Evolutionary conservation across 1,140 invertebrate genomes (phyloP), one percentile per base, ranked within the genome.

Genomic region (Tetramorium parvispinum): DNA sequence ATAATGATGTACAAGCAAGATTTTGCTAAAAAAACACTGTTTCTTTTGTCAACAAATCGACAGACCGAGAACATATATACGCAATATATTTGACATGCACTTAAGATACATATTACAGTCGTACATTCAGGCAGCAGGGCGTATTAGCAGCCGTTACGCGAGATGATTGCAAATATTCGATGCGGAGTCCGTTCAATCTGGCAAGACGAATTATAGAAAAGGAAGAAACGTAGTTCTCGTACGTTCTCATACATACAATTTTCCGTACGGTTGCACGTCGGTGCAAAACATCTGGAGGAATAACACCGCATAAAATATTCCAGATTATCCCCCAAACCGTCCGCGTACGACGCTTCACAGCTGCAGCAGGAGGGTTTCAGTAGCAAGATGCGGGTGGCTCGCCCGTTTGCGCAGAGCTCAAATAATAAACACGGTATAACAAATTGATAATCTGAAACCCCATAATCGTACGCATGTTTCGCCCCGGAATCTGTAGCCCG

Each of bases 401-500:
- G 43, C 18, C 37, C n/a, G 66, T 85, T 70, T 40, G 46, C 77
- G 10, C 21, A 53, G 87, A 83, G 89, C 70, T 87, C 82, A 93
- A 93, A 94, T 93, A 94, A 94, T 94, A 95, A 95, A 94, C 94
- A 92, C 89, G 89, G 90, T 89, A 92, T 93, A 94, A 95, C 94
- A 95, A 95, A 95, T 95, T 95, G 94, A 95, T 95, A 95, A 94
- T 95, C 93, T 92, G 91, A 93, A 93, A 94, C 87, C 91, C 92
- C 93, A 93, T 94, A 95, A 95, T 92, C 86, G 91, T 94, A 92
- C 87, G 91, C 93, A 92, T 94, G 93, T 94, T 94, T 94, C 92
- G 79, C 73, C 85, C 66, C 61, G 92, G 92, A 95, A 95, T 95
- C 94, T 93, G 93, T 93, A 91, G 92, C 86, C 88, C 93, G 92